Percentiles rank a stretch among this genome's conserved stretches.
Evolutionary conservation across 2,113 vertebrate genomes (phyloP).

Genomic region (Triplophysa siluroides): DNA sequence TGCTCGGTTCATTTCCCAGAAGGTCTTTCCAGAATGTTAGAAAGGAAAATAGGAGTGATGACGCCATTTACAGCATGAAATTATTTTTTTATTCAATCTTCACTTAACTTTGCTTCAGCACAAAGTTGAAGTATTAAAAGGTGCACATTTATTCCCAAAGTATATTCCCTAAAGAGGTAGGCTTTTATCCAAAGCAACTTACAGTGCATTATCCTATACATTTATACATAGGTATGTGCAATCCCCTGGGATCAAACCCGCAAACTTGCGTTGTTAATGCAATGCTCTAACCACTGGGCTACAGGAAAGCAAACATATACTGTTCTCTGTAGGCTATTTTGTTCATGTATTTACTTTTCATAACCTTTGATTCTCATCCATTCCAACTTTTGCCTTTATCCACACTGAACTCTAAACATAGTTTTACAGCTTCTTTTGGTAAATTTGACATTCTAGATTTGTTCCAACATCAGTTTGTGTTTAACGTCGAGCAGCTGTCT

Average conservation of each 20-base stretch:
- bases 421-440: not conserved
- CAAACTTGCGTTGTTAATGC: too few relatives aligned
- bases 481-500: slow-evolving; percentile 9
- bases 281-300: too few relatives aligned
- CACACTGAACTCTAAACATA: not conserved
- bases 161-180: too few relatives aligned
- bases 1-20: slow-evolving; percentile 42
- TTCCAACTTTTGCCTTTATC: not conserved
- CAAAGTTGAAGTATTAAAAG: not conserved
- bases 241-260: too few relatives aligned
- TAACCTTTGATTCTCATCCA: not conserved
- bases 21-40: slow-evolving; percentile 6
- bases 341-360: not conserved
- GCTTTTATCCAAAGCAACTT: too few relatives aligned
- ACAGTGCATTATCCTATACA: too few relatives aligned
- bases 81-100: not conserved
- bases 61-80: not conserved
- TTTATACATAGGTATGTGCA: too few relatives aligned
- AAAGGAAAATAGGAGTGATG: not conserved
- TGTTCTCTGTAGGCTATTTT: too few relatives aligned
- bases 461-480: not conserved
- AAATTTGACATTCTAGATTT: not conserved
- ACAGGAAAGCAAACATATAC: too few relatives aligned
- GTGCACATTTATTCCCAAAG: too few relatives aligned
- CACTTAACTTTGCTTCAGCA: not conserved